phyloP scores from a whole-genome alignment of 2,888 invertebrate genomes.

The Plusia festucae region DNA sequence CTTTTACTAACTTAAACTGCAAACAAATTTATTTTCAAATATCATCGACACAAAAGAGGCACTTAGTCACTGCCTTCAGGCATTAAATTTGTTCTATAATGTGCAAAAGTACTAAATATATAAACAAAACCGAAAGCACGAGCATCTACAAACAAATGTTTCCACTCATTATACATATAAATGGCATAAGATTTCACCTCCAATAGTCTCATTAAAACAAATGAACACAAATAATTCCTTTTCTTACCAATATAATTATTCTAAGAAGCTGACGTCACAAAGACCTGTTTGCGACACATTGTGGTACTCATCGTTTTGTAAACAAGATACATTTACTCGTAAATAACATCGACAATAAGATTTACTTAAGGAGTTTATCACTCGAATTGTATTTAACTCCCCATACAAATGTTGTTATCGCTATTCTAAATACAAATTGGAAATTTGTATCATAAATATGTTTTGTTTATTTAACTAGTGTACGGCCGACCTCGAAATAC shows the following conservation, averaged over 20 bases:
- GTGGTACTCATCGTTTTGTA: slow-evolving; percentile 13
- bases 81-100: neutral
- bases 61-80: too few relatives aligned
- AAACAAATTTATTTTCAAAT: too few relatives aligned
- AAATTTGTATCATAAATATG: slow-evolving; percentile 40
- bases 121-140: neutral
- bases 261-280: slow-evolving; percentile 1
- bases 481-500: neutral
- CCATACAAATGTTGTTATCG: slow-evolving; percentile 44
- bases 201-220: neutral
- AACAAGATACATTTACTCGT: slow-evolving; percentile 24
- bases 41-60: too few relatives aligned
- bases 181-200: neutral
- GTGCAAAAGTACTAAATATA: neutral
- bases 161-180: neutral
- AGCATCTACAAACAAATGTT: too few relatives aligned
- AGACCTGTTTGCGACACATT: slow-evolving; percentile 8
- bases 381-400: slow-evolving; percentile 23
- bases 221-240: slow-evolving; percentile 2
- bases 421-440: slow-evolving; percentile 45
- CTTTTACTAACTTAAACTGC: too few relatives aligned
- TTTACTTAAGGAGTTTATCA: slow-evolving; percentile 37
- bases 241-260: slow-evolving; percentile 4
- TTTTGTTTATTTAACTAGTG: slow-evolving; percentile 35
- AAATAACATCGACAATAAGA: slow-evolving; percentile 34